Evolutionary conservation across 2,113 vertebrate genomes (phyloP).

Genomic region (Brachionichthys hirsutus): DNA sequence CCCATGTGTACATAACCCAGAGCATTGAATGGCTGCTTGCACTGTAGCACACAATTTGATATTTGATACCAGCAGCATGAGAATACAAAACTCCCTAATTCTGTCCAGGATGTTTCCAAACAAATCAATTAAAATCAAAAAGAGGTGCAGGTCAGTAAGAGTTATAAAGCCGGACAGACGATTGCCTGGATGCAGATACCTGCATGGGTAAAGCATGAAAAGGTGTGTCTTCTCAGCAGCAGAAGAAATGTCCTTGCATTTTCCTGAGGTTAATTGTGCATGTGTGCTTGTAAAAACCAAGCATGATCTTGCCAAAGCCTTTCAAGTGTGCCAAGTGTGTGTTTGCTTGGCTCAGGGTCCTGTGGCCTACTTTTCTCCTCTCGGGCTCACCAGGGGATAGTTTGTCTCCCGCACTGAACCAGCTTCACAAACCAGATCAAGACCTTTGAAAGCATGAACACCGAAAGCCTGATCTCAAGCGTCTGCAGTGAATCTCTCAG

Average conservation of each 20-base stretch:
- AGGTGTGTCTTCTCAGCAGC: constrained; percentile 9
- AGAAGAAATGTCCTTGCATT: no score
- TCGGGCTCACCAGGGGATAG: constrained; percentile 13
- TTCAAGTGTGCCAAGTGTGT: constrained; percentile 23
- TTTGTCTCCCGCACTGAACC: constrained; percentile 28
- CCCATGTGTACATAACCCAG: constrained; percentile 22
- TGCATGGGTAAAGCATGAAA: background rate
- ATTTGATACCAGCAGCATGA: constrained; percentile 22
- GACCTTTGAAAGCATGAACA: constrained; percentile 35
- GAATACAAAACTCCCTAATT: background rate
- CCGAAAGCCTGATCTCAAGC: background rate
- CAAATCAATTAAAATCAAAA: background rate
- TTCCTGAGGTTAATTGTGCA: background rate
- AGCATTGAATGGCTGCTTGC: constrained; percentile 11
- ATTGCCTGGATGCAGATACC: constrained; percentile 7
- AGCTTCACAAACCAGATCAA: constrained; percentile 44
- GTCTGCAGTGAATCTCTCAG: background rate
- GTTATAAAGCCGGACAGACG: constrained; percentile 1
- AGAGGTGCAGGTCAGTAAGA: background rate
- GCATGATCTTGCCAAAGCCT: constrained; percentile 18
- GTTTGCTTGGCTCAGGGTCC: constrained; percentile 23
- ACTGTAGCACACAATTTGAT: background rate
- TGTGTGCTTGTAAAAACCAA: background rate
- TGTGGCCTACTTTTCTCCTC: constrained; percentile 34
- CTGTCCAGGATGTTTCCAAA: background rate